Percentiles rank a stretch among this genome's conserved stretches.
These are phyloP conservation scores for Dromiciops gliroides DNA, from an alignment of 2,113 vertebrate species.

Conservation along the genomic window DNA sequence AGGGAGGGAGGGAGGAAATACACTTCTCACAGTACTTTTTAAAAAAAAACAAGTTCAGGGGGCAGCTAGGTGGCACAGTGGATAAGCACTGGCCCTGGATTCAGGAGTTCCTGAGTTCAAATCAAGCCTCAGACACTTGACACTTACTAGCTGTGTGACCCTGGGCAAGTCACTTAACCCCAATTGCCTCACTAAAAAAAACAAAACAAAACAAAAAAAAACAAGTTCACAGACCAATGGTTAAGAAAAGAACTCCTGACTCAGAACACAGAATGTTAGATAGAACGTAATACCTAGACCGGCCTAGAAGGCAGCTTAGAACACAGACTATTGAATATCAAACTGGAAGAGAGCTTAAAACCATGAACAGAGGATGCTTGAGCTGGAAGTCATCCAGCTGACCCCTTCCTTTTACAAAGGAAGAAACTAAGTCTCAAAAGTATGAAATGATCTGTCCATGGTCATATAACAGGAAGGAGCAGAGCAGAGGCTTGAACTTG, in stretches of 20 bases:
- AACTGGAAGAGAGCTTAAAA: not conserved
- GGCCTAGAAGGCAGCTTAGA: not conserved
- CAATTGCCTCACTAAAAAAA: too few species aligned
- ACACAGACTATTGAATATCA: not conserved
- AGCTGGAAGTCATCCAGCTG: not conserved
- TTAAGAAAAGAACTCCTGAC: not conserved
- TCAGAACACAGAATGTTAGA: not conserved
- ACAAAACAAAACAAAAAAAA: too few species aligned
- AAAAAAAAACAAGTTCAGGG: not conserved
- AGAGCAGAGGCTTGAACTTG: not conserved
- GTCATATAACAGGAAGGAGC: not conserved
- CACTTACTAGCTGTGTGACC: too few species aligned
- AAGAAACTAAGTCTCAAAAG: not conserved
- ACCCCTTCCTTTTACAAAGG: not conserved
- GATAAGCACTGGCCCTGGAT: too few species aligned
- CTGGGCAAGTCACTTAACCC: too few species aligned
- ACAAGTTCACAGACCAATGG: not conserved
- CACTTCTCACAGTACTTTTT: not conserved
- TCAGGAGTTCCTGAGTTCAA: too few species aligned
- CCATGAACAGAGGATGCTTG: not conserved
- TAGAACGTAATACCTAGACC: not conserved
- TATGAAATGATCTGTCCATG: not conserved
- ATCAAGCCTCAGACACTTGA: too few species aligned
- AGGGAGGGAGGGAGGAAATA: not conserved
- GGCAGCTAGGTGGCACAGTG: too few species aligned